phyloP scores from a whole-genome alignment of 2,888 invertebrate species.

The Hypena proboscidalis region DNA sequence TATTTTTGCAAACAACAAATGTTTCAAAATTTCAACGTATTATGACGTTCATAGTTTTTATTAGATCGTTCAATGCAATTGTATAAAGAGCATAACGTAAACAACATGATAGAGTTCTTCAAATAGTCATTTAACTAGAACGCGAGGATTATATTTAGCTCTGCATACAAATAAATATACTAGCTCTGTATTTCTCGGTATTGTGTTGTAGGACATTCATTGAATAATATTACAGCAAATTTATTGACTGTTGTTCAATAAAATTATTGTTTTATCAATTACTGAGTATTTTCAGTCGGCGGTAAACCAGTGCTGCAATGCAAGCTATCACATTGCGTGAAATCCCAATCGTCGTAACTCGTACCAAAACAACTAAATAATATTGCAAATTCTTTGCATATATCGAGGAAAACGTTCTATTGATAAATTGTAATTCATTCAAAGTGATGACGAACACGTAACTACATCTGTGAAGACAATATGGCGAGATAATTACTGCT shows the following conservation, averaged over 20 bases:
- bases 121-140: slow-evolving; percentile 14
- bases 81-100: slow-evolving; percentile 7
- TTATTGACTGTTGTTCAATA: slow-evolving; percentile 19
- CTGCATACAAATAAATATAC: slow-evolving; percentile 27
- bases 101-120: slow-evolving; percentile 8
- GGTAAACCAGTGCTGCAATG: slow-evolving; percentile 6
- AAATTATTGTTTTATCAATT: slow-evolving; percentile 16
- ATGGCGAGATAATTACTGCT: slow-evolving; percentile 14
- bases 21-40: slow-evolving; percentile 1
- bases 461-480: slow-evolving; percentile 19
- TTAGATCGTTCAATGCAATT: background rate
- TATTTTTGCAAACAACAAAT: slow-evolving; percentile 13
- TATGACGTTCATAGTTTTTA: slow-evolving; percentile 6
- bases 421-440: slow-evolving; percentile 23
- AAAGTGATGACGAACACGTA: slow-evolving; percentile 20
- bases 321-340: slow-evolving; percentile 3
- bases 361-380: background rate
- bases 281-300: slow-evolving; percentile 5
- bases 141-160: slow-evolving; percentile 32
- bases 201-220: slow-evolving; percentile 39
- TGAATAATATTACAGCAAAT: slow-evolving; percentile 40
- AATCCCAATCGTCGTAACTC: slow-evolving; percentile 17
- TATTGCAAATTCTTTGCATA: slow-evolving; percentile 1
- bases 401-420: slow-evolving; percentile 13
- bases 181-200: slow-evolving; percentile 32